phyloP scores from a whole-genome alignment of 1,140 invertebrate species.

The Apis laboriosa region DNA sequence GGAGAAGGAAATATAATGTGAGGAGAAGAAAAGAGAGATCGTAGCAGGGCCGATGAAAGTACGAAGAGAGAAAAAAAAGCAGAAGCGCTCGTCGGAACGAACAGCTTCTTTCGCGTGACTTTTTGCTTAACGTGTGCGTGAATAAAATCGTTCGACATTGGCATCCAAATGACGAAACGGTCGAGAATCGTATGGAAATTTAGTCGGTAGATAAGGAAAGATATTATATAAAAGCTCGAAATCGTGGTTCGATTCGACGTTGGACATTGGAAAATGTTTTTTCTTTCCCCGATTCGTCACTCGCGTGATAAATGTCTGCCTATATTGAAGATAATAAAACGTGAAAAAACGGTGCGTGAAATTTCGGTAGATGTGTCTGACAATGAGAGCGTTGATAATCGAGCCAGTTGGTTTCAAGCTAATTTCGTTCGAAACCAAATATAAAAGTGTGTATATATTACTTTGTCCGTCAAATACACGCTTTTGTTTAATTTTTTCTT shows the following conservation, averaged over 20 bases:
- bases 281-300: neutral
- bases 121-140: neutral
- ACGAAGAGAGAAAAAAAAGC: neutral
- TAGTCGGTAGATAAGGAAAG: conserved; percentile 16
- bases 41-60: neutral
- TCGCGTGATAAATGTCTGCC: neutral
- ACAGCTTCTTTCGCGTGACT: neutral
- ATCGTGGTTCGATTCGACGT: conserved; percentile 13
- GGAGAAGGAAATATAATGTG: neutral
- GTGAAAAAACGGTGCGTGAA: conserved; percentile 1
- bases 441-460: neutral
- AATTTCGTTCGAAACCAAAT: conserved; percentile 1
- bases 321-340: neutral
- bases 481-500: conserved; percentile 2
- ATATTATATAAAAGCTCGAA: conserved; percentile 21
- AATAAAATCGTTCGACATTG: neutral
- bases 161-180: neutral
- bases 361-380: conserved; percentile 13
- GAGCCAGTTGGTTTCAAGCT: conserved; percentile 24
- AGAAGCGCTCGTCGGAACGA: neutral
- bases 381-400: conserved; percentile 4
- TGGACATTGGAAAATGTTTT: neutral
- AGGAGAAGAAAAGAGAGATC: neutral
- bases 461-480: conserved; percentile 4
- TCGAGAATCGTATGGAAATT: neutral